These are phyloP conservation scores for Fulmarus glacialis DNA, from an alignment of 2,113 vertebrate genomes.

Conservation along the genomic window DNA sequence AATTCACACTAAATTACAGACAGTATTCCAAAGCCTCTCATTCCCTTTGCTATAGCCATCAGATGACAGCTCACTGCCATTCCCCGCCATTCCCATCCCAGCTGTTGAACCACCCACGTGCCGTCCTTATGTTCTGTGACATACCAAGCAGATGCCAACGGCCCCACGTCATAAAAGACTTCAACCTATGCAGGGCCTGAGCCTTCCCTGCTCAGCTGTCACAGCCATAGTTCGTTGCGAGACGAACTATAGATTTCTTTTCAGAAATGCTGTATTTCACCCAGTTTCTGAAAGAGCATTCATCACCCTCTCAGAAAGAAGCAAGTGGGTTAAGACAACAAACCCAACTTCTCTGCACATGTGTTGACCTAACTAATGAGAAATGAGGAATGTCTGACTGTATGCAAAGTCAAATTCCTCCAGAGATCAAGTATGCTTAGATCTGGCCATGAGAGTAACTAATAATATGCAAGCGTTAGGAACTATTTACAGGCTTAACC, in stretches of 20 bases:
- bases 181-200: background rate
- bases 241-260: background rate
- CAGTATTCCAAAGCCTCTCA: background rate
- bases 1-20: background rate
- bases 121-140: slow-evolving; percentile 56
- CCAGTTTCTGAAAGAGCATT: background rate
- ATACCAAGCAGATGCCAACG: slow-evolving; percentile 57
- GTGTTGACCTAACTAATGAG: slow-evolving; percentile 35
- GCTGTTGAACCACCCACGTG: slow-evolving; percentile 57
- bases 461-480: slow-evolving; percentile 24
- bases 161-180: slow-evolving; percentile 30
- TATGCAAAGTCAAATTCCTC: slow-evolving; percentile 52
- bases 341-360: background rate
- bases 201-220: slow-evolving; percentile 63
- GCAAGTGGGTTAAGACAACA: background rate
- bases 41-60: background rate
- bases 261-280: background rate
- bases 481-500: slow-evolving; percentile 43
- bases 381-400: slow-evolving; percentile 41
- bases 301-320: background rate
- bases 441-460: slow-evolving; percentile 30
- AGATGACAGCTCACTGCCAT: background rate
- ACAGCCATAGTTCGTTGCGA: background rate
- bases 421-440: slow-evolving; percentile 53
- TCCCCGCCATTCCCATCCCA: slow-evolving; percentile 9